Base-by-base conservation (phyloP, 2,113 vertebrate species). In the Siniperca chuatsi region DNA sequence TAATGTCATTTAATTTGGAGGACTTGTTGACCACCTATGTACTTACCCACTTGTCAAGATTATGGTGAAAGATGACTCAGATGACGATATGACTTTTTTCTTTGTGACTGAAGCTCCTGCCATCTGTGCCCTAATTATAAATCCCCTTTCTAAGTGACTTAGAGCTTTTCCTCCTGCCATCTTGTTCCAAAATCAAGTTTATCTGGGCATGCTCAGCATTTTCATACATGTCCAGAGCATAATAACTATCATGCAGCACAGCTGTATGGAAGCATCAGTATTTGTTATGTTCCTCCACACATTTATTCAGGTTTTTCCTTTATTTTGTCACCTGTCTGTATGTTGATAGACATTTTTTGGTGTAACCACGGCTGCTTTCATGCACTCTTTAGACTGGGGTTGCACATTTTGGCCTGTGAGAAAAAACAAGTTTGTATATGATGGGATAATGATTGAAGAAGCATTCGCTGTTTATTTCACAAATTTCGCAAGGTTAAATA, bases 71-170 rank as follows among this genome's bases (percentile, higher is more conserved):
- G 8, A 61, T 61, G 40, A 23, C 77, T 79, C 77, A 50, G 54
- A 29, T 48, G 37, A 33, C 0, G 6, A 25, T 40, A 12, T 40
- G n/a, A 58, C 76, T 78, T 46, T 16, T 40, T 37, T 58, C 25
- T 69, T 60, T 37, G 29, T 37, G 55, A 40, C 55, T 61, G 29
- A 70, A 61, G 29, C 21, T 61, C 62, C 66, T 61, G 55, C 76
- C 65, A 69, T 79, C 77, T 50, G 75, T 55, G 66, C 25, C 42
- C 42, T 35, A 35, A 69, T 79, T 69, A 44, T 29, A 48, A 79
- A 69, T 35, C 2, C 20, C 10, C 11, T 79, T 69, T 60, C 42
- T 15, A 18, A 12, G 21, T 42, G 15, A 29, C 48, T 65, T 52
- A 4, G 60, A 52, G 52, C 18, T 37, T 65, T 76, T n/a, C 29